Base-by-base conservation (phyloP, 2,888 invertebrate genomes). In the Drosophila subsilvestris region DNA sequence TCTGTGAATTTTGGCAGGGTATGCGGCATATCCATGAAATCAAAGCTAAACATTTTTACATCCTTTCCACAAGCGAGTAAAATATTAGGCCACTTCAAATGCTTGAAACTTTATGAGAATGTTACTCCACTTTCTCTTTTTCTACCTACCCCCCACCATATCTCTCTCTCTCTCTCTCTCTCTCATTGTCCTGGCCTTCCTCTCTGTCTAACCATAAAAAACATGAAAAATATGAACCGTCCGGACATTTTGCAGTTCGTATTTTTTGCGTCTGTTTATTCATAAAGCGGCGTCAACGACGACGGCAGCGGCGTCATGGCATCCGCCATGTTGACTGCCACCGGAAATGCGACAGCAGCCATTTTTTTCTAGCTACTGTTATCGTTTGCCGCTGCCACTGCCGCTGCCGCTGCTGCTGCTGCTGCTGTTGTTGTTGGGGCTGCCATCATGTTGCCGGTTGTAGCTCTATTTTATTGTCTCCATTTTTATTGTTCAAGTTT, bases 281-380 rank as follows among this genome's bases (percentile, higher is more conserved):
- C 80, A 79, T 74, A 72, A 75, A 86, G 54, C 75, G 76, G 74
- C 86, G 80, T 63, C 80, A 86, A 54, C 75, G 76, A 75, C 86
- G 80, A 63, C 80, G 83, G 51, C 73, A 78, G 80, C 88, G 86
- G 80, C 83, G 88, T 68, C 86, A 77, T 71, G 63, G 71, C 80
- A 74, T 78, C 74, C 86, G 86, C 86, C 75, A 79, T 74, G 51
- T 88, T 88, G 84, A 75, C 78, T 67, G 74, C 65, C 79, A 75
- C 83, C 89, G 89, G 89, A 89, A 89, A 86, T 86, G 88, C 86
- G 88, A 75, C 86, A 89, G 82, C 80, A 88, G 76, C 80, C 79
- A 79, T 78, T 79, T 32, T 44, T 53, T 51, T 53, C 55, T 42
- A 29, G 27, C 37, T 56, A 45, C 47, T 54, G 72, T 72, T 70